Conservation (phyloP, 2,113 vertebrate species). For the Orientallactaga bullata region DNA sequence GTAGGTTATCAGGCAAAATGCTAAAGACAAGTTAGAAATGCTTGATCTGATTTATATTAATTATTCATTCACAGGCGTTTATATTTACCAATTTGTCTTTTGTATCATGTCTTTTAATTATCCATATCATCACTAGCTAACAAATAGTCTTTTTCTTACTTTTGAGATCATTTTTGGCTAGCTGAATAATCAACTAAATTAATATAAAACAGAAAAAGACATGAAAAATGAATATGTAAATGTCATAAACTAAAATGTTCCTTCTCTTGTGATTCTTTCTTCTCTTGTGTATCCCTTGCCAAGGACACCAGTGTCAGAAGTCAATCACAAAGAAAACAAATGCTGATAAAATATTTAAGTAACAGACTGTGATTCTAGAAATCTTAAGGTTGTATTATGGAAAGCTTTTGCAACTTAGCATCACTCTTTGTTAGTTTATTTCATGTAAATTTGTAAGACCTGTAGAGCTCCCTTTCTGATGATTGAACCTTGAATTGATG, state of each 20-base stretch:
- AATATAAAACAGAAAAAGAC: neutral
- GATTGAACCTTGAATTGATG: neutral
- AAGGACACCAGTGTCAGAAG: neutral
- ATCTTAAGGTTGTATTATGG: neutral
- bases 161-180: neutral
- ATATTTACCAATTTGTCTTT: neutral
- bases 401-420: neutral
- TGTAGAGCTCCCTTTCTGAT: neutral
- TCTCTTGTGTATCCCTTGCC: no score
- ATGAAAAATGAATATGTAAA: neutral
- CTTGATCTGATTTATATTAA: neutral
- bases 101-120: neutral
- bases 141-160: neutral
- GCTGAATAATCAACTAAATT: neutral
- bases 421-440: neutral
- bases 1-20: neutral
- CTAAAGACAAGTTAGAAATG: constrained; percentile 12
- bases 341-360: neutral
- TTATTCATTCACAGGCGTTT: neutral
- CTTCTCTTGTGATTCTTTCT: neutral
- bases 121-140: neutral
- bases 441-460: neutral
- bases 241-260: neutral
- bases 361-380: neutral
- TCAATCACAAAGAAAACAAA: neutral